phyloP scores from a whole-genome alignment of 2,113 vertebrate genomes.

The Hyperoodon ampullatus region DNA sequence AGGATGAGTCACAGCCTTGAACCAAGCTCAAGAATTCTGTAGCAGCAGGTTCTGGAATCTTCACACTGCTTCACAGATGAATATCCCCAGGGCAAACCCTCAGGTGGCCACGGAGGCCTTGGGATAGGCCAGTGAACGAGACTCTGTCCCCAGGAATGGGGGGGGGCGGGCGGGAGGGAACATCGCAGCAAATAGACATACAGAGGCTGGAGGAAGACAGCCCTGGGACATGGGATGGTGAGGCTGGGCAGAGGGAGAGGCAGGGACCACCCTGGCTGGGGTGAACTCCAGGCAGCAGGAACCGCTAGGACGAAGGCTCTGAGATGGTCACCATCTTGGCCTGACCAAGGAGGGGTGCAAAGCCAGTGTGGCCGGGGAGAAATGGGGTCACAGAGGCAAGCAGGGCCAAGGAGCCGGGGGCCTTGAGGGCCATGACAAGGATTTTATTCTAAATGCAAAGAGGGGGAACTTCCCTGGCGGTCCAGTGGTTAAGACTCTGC shows the following conservation, averaged over 20 bases:
- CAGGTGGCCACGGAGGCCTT: accelerated
- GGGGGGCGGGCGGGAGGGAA: too few species aligned
- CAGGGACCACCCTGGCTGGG: neutral
- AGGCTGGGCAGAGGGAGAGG: neutral
- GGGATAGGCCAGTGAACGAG: too few species aligned
- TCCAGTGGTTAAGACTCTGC: too few species aligned
- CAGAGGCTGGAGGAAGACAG: neutral
- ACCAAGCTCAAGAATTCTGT: neutral
- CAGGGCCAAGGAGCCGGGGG: neutral
- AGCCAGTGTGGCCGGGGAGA: neutral
- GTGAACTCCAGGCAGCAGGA: neutral
- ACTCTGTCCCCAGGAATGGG: neutral
- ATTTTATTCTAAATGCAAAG: neutral
- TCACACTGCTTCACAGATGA: accelerated
- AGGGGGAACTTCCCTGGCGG: too few species aligned
- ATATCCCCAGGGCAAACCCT: too few species aligned
- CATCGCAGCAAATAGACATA: accelerated
- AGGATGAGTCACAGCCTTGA: neutral
- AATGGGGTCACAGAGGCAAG: neutral
- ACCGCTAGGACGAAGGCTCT: neutral
- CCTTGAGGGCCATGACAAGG: neutral
- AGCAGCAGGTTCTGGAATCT: too few species aligned
- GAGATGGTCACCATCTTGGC: accelerated
- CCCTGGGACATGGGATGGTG: accelerated
- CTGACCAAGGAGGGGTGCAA: accelerated